phyloP scores from a whole-genome alignment of 2,113 vertebrate species.

The Candoia aspera region DNA sequence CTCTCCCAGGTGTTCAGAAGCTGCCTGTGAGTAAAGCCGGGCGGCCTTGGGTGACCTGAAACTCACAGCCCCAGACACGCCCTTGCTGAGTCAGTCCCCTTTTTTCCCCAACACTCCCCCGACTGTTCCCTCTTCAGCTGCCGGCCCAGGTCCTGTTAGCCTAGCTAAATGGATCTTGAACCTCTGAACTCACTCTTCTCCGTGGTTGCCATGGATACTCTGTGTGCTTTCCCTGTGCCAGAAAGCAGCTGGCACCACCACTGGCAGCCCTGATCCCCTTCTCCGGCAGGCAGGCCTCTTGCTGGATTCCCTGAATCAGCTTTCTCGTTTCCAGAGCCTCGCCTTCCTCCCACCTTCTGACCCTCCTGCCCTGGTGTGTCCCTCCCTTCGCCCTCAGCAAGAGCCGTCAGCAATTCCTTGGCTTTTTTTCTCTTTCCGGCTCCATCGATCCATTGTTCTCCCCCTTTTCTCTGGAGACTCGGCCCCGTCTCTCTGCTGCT shows the following conservation, averaged over 20 bases:
- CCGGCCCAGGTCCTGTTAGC: no score
- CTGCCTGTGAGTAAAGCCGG: neutral
- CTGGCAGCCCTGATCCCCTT: neutral
- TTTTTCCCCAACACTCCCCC: neutral
- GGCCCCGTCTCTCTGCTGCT: neutral
- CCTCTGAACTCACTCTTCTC: neutral
- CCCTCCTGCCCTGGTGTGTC: neutral
- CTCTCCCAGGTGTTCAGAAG: neutral
- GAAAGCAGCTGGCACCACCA: neutral
- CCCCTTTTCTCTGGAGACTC: neutral
- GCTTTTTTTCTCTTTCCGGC: neutral
- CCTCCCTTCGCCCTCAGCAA: neutral
- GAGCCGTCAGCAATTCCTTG: neutral
- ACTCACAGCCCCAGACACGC: neutral
- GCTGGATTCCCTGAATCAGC: neutral
- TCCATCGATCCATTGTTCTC: neutral
- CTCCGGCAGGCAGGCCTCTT: neutral
- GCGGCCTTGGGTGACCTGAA: neutral
- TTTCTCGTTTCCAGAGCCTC: neutral
- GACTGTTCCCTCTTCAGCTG: neutral
- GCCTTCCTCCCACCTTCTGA: neutral
- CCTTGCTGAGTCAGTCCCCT: neutral
- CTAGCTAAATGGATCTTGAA: neutral
- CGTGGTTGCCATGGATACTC: neutral
- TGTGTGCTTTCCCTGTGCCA: neutral